Percentiles rank a stretch among this genome's conserved stretches.
phyloP scores from a whole-genome alignment of 2,113 vertebrate species.

The Cephalopterus ornatus region DNA sequence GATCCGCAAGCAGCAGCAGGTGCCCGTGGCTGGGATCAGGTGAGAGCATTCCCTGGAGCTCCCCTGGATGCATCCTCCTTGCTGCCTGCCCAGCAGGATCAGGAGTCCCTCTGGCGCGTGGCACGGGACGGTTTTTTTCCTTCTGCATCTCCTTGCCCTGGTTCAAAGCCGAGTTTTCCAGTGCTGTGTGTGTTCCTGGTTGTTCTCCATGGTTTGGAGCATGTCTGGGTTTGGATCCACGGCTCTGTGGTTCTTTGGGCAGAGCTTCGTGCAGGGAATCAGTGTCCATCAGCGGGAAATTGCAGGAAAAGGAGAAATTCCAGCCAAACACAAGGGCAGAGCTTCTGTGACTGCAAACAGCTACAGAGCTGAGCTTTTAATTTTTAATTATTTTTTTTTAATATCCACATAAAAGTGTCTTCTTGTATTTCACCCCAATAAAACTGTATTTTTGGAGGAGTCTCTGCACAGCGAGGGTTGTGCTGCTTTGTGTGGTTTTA shows the following conservation, averaged over 20 bases:
- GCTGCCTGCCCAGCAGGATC: neutral
- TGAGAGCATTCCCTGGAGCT: neutral
- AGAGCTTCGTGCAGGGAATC: rapidly evolving
- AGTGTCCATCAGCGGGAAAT: neutral
- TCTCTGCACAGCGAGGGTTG: neutral
- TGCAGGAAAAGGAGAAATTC: neutral
- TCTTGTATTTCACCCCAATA: neutral
- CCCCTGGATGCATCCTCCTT: neutral
- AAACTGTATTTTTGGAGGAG: neutral
- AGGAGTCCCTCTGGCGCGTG: neutral
- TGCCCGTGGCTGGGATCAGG: slow-evolving; percentile 85
- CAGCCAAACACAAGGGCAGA: neutral
- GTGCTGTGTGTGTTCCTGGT: rapidly evolving
- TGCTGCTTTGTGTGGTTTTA: neutral
- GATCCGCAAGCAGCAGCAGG: slow-evolving; percentile 92
- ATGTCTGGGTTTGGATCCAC: rapidly evolving
- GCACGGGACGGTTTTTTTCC: neutral
- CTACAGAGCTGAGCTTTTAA: neutral
- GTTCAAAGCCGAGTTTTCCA: neutral
- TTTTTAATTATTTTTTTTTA: neutral
- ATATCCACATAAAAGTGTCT: neutral
- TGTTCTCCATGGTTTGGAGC: neutral
- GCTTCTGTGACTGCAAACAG: neutral
- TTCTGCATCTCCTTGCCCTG: neutral
- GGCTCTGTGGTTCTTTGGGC: neutral